phyloP scores from a whole-genome alignment of 2,888 invertebrate genomes.

The Ptilodon capucinus region DNA sequence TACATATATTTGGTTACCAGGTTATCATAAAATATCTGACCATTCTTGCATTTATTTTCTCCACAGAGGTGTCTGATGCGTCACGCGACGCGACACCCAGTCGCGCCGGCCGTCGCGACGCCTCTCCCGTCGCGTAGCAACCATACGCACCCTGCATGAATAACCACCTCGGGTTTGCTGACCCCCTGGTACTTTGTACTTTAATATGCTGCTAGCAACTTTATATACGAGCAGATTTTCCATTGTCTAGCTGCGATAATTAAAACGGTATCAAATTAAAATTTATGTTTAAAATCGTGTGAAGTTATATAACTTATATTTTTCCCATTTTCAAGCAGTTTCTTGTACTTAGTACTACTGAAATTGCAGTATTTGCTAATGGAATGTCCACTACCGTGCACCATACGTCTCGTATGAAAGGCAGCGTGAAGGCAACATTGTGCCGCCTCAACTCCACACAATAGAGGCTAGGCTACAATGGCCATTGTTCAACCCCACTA shows the following conservation, averaged over 20 bases:
- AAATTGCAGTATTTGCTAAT: not conserved
- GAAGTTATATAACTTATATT: too few relatives aligned
- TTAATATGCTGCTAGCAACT: constrained; percentile 23
- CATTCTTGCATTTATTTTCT: not conserved
- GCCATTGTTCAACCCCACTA: constrained; percentile 2
- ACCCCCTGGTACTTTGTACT: constrained; percentile 47
- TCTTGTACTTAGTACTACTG: too few relatives aligned
- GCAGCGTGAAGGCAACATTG: not conserved
- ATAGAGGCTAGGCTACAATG: constrained; percentile 1
- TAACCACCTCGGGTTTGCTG: constrained; percentile 50
- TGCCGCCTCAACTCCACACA: not conserved
- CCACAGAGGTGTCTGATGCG: constrained; percentile 42
- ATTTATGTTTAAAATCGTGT: too few relatives aligned
- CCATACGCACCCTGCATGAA: constrained; percentile 42
- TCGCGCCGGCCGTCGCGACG: constrained; percentile 25
- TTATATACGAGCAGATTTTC: constrained; percentile 27
- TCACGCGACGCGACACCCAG: constrained; percentile 58
- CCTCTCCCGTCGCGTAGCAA: constrained; percentile 49
- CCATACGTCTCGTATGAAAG: not conserved
- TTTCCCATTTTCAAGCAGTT: too few relatives aligned
- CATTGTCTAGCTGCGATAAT: constrained; percentile 15
- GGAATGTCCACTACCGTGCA: not conserved
- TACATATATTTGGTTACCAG: too few relatives aligned
- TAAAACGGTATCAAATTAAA: too few relatives aligned
- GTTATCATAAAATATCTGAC: not conserved